A percentile compares a stretch with the other conserved stretches of the same genome.
These are phyloP conservation scores for Adoxophyes honmai DNA, from an alignment of 1,140 invertebrate species.

Conservation along the genomic window DNA sequence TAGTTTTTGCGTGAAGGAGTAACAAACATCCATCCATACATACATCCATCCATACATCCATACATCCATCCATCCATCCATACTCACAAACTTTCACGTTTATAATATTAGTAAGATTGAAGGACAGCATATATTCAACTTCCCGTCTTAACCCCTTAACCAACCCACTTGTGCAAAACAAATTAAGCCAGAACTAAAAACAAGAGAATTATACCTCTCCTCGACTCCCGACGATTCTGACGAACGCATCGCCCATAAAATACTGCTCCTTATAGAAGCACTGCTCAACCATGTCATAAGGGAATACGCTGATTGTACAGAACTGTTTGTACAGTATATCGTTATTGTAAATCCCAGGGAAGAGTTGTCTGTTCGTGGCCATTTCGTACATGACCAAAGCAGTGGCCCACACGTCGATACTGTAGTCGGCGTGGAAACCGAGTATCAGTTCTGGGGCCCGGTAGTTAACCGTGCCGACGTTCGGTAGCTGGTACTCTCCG, in stretches of 20 bases:
- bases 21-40: too few relatives aligned
- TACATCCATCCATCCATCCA: too few relatives aligned
- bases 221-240: constrained; percentile 9
- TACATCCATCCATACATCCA: too few relatives aligned
- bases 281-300: constrained; percentile 28
- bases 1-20: too few relatives aligned
- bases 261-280: constrained; percentile 17
- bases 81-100: too few relatives aligned
- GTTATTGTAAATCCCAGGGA: constrained; percentile 32
- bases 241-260: constrained; percentile 26
- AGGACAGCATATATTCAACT: too few relatives aligned
- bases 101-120: too few relatives aligned
- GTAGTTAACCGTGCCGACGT: constrained; percentile 34
- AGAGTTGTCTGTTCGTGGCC: constrained; percentile 32
- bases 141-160: too few relatives aligned
- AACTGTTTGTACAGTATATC: constrained; percentile 44
- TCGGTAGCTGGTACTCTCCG: constrained; percentile 12
- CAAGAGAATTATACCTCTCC: constrained; percentile 19
- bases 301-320: constrained; percentile 32
- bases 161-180: too few relatives aligned
- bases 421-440: constrained; percentile 31
- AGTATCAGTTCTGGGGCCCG: constrained; percentile 48
- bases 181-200: not conserved
- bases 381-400: constrained; percentile 47
- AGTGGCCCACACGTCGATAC: constrained; percentile 48